These are phyloP conservation scores for Hirundo rustica DNA, from an alignment of 2,797 vertebrate species.

Conservation along the genomic window DNA sequence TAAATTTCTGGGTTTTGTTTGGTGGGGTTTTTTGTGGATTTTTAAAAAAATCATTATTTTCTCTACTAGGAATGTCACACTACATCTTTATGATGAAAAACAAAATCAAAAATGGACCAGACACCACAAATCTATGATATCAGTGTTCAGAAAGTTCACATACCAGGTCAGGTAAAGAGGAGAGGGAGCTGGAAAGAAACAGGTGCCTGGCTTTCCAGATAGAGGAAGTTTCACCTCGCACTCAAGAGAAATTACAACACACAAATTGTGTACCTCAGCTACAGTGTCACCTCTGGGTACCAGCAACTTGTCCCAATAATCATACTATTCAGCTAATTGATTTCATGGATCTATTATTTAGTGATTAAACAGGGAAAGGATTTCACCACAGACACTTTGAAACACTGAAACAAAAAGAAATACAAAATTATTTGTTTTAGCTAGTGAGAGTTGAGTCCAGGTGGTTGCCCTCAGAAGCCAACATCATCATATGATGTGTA, in stretches of 20 bases:
- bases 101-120: not conserved
- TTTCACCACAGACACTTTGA: not conserved
- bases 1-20: not conserved
- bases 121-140: not conserved
- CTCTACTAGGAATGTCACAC: not conserved
- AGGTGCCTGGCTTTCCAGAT: not conserved
- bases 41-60: not conserved
- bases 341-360: not conserved
- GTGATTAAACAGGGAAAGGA: not conserved
- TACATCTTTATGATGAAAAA: not conserved
- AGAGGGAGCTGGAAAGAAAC: not conserved
- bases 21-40: accelerated
- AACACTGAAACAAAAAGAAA: not conserved
- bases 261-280: not conserved
- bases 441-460: not conserved
- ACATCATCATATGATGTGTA: conserved; percentile 61
- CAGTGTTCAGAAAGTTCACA: not conserved
- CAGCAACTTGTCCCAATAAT: not conserved
- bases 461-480: conserved; percentile 56
- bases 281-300: not conserved
- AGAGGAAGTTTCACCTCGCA: not conserved
- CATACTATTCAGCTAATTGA: not conserved
- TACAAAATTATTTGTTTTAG: not conserved
- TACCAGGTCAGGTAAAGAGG: not conserved
- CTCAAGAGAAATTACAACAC: not conserved